Conservation (phyloP, 1,140 invertebrate species). For the Drosophila funebris region DNA sequence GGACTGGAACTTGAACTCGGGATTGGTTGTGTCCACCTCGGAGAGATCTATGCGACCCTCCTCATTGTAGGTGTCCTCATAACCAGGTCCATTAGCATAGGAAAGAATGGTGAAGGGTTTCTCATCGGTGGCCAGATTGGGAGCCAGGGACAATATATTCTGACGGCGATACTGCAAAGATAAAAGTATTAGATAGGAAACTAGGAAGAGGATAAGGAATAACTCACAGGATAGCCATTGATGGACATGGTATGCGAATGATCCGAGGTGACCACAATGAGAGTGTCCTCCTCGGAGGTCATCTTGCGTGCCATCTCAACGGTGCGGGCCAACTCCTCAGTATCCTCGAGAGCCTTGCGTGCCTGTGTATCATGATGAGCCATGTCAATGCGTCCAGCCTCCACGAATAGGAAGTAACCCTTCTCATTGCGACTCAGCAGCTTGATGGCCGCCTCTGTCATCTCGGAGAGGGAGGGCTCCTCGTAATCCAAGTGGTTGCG, state of each 20-base stretch:
- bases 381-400: slow-evolving; percentile 93
- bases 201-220: background rate
- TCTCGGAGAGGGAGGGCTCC: slow-evolving; percentile 91
- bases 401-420: slow-evolving; percentile 95
- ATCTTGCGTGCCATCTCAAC: slow-evolving; percentile 88
- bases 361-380: slow-evolving; percentile 92
- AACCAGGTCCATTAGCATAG: slow-evolving; percentile 89
- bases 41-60: slow-evolving; percentile 60
- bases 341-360: slow-evolving; percentile 90
- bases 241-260: slow-evolving; percentile 93
- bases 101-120: slow-evolving; percentile 89
- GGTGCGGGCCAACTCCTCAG: slow-evolving; percentile 89
- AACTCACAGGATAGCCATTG: slow-evolving; percentile 86
- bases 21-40: slow-evolving; percentile 43
- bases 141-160: slow-evolving; percentile 85
- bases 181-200: background rate
- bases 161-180: slow-evolving; percentile 84
- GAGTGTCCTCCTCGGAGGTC: slow-evolving; percentile 89
- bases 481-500: slow-evolving; percentile 83
- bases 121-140: slow-evolving; percentile 79
- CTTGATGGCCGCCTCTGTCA: slow-evolving; percentile 92
- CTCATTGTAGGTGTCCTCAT: slow-evolving; percentile 62
- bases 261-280: slow-evolving; percentile 92
- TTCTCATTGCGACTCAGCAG: slow-evolving; percentile 91
- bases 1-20: slow-evolving; percentile 83